These are phyloP conservation scores for Amphipyra berbera DNA, from an alignment of 2,888 invertebrate genomes.

Conservation along the genomic window DNA sequence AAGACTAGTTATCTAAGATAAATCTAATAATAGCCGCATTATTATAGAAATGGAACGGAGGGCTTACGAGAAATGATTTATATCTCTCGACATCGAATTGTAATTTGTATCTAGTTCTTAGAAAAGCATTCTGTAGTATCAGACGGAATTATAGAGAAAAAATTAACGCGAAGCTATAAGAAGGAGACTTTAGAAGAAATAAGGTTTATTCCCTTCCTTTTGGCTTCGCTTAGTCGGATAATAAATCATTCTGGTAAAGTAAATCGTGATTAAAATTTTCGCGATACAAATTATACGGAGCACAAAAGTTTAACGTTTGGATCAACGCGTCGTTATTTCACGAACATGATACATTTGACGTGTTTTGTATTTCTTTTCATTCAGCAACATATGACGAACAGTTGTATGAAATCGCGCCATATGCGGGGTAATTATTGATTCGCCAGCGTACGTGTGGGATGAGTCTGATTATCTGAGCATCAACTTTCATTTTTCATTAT, in stretches of 20 bases:
- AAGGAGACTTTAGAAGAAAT: conserved; percentile 35
- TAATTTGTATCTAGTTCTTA: conserved; percentile 41
- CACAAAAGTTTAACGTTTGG: conserved; percentile 42
- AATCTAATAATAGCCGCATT: conserved; percentile 37
- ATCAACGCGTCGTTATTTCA: conserved; percentile 34
- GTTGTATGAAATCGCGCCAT: conserved; percentile 47
- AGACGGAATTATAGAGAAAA: conserved; percentile 18
- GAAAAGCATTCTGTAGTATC: conserved; percentile 30
- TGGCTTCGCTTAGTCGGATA: conserved; percentile 32
- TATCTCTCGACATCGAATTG: conserved; percentile 37
- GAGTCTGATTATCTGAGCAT: conserved; percentile 50
- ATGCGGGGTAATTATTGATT: conserved; percentile 55
- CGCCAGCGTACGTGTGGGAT: conserved; percentile 52
- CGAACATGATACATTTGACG: conserved; percentile 41
- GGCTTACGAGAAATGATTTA: conserved; percentile 38
- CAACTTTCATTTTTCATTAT: conserved; percentile 56
- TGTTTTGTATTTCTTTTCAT: conserved; percentile 40
- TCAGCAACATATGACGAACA: conserved; percentile 45
- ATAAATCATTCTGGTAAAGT: conserved; percentile 54
- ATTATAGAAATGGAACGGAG: conserved; percentile 27
- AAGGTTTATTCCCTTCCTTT: conserved; percentile 31
- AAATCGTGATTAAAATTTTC: conserved; percentile 52
- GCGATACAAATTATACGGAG: conserved; percentile 49
- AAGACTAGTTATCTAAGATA: conserved; percentile 26
- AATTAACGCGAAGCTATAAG: conserved; percentile 16